phyloP scores from a whole-genome alignment of 2,888 invertebrate genomes.

The Eupithecia insigniata region DNA sequence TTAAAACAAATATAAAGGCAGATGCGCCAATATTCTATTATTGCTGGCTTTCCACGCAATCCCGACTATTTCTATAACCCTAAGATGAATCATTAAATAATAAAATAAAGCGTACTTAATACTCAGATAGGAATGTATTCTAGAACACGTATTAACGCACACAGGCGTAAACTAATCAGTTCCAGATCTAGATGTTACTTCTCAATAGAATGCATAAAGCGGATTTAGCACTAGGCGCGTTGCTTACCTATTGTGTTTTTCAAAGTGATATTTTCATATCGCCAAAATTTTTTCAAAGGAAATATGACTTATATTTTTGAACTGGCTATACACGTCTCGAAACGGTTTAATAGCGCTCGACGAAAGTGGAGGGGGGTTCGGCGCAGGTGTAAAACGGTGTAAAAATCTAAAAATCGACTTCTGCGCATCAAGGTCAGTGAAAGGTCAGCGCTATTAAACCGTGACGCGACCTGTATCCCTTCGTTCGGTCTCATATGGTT shows the following conservation, averaged over 20 bases:
- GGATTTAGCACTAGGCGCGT: neutral
- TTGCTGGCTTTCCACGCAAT: slow-evolving; percentile 82
- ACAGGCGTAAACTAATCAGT: slow-evolving; percentile 78
- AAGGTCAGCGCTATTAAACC: too few species aligned
- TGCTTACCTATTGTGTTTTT: neutral
- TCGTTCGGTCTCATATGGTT: too few species aligned
- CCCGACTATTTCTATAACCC: slow-evolving; percentile 83
- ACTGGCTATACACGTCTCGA: too few species aligned
- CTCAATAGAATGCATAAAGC: slow-evolving; percentile 62
- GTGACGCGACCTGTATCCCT: too few species aligned
- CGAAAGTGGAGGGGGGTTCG: too few species aligned
- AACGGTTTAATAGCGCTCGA: too few species aligned
- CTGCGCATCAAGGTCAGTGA: too few species aligned
- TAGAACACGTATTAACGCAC: slow-evolving; percentile 72
- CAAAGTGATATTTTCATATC: neutral
- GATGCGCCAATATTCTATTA: slow-evolving; percentile 84
- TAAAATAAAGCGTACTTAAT: slow-evolving; percentile 84
- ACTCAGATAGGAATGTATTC: slow-evolving; percentile 77
- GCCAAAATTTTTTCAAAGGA: neutral
- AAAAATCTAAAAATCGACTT: too few species aligned
- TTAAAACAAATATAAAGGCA: slow-evolving; percentile 78
- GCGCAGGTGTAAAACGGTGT: too few species aligned
- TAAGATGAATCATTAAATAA: slow-evolving; percentile 85
- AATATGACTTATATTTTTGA: neutral
- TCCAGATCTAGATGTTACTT: slow-evolving; percentile 74